Percentiles rank a stretch among this genome's conserved stretches.
phyloP scores from a whole-genome alignment of 2,797 vertebrate genomes.

The Oreochromis mossambicus region DNA sequence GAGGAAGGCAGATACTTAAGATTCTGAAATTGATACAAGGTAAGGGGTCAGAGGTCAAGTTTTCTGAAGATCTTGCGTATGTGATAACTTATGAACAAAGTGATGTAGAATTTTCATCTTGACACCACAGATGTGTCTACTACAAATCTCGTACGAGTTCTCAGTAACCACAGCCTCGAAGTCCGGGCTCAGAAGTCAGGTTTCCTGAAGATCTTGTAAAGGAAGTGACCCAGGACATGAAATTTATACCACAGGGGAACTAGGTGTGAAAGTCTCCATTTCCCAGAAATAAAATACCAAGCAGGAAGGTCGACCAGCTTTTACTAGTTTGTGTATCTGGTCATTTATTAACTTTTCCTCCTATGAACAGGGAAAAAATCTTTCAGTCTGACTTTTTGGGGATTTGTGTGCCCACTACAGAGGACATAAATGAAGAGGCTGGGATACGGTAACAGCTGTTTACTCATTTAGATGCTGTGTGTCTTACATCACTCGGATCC shows the following conservation, averaged over 20 bases:
- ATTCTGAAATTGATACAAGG: background rate
- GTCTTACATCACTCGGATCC: background rate
- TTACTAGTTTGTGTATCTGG: background rate
- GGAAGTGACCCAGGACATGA: background rate
- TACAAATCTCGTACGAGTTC: background rate
- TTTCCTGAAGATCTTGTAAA: background rate
- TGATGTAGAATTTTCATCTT: too few relatives aligned
- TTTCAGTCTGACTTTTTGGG: background rate
- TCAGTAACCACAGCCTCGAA: background rate
- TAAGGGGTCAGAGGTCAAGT: background rate
- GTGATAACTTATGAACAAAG: background rate
- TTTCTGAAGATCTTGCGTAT: background rate
- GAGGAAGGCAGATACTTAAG: background rate
- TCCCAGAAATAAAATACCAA: background rate
- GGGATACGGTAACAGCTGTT: background rate
- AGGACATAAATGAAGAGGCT: background rate
- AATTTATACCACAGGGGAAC: background rate
- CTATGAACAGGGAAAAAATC: background rate
- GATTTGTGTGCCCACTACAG: background rate
- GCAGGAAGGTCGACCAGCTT: background rate
- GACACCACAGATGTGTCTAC: background rate
- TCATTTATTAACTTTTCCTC: background rate
- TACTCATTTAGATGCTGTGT: background rate
- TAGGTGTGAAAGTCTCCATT: rapidly evolving
- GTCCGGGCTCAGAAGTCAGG: background rate